Conservation (phyloP, 1,140 invertebrate species). For the Harlomillsia oculata region DNA sequence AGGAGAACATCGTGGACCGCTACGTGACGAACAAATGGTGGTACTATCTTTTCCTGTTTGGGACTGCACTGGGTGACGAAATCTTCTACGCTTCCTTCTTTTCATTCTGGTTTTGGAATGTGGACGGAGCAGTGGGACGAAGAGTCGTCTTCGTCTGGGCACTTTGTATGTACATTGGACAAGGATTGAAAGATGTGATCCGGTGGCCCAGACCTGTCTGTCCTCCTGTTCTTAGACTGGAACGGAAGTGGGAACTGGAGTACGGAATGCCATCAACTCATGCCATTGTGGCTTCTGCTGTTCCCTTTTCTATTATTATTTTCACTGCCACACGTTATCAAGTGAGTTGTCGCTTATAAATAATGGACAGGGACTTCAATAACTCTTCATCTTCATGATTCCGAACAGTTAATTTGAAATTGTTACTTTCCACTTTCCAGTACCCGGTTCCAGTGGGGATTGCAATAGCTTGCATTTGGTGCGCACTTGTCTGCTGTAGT, state of each 20-base stretch:
- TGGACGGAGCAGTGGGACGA: constrained; percentile 69
- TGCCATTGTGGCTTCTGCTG: constrained; percentile 76
- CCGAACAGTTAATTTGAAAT: constrained; percentile 1
- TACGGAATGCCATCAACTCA: constrained; percentile 83
- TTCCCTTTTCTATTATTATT: constrained; percentile 72
- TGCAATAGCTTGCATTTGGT: constrained; percentile 49
- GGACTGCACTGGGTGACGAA: constrained; percentile 76
- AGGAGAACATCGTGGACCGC: constrained; percentile 23
- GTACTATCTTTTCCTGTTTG: constrained; percentile 75
- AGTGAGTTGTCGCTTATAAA: constrained; percentile 43
- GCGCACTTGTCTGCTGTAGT: constrained; percentile 67
- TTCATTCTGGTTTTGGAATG: constrained; percentile 85
- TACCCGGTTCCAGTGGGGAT: constrained; percentile 44
- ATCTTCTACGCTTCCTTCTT: constrained; percentile 78
- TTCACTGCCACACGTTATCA: constrained; percentile 72
- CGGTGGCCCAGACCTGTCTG: constrained; percentile 69
- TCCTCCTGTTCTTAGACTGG: constrained; percentile 69
- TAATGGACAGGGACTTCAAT: background rate
- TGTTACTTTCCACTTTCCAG: constrained; percentile 45
- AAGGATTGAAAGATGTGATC: constrained; percentile 77
- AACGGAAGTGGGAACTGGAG: constrained; percentile 75
- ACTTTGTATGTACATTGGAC: constrained; percentile 74
- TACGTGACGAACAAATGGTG: constrained; percentile 66
- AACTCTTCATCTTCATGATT: background rate
- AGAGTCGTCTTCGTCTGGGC: constrained; percentile 73